These are phyloP conservation scores for Tanypteryx hageni DNA, from an alignment of 2,888 invertebrate genomes.

Conservation along the genomic window DNA sequence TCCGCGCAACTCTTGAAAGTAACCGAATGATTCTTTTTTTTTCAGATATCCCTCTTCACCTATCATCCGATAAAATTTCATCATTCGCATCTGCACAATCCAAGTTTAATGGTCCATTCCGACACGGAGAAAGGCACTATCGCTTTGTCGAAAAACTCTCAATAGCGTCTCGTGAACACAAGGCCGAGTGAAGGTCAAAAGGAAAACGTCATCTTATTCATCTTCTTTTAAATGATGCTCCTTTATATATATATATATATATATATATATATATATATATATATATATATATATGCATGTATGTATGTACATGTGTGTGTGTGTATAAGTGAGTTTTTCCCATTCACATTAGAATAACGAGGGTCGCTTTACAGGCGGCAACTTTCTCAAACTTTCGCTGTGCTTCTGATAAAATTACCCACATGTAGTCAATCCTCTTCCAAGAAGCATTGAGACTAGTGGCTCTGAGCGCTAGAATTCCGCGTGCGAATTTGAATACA, in stretches of 20 bases:
- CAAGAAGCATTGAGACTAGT: not conserved
- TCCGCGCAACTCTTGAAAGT: no score
- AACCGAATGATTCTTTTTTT: no score
- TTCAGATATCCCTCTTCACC: not conserved
- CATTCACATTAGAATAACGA: not conserved
- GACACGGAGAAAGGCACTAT: conserved; percentile 35
- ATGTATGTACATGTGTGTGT: no score
- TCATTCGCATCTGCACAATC: not conserved
- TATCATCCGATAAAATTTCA: not conserved
- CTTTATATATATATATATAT: not conserved
- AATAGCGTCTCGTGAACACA: conserved; percentile 6
- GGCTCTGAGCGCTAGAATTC: not conserved
- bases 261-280: no score
- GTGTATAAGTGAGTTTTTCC: conserved; percentile 42
- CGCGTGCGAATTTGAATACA: not conserved
- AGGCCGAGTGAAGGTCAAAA: conserved; percentile 42
- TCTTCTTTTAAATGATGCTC: not conserved
- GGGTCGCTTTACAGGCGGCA: not conserved
- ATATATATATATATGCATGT: no score
- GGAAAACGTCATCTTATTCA: conserved; percentile 19
- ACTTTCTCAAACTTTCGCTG: not conserved
- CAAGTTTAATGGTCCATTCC: conserved; percentile 47
- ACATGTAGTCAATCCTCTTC: not conserved
- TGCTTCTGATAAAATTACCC: not conserved
- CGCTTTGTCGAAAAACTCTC: not conserved